Evolutionary conservation across 2,888 invertebrate genomes (phyloP).

Genomic region (Aelia acuminata): DNA sequence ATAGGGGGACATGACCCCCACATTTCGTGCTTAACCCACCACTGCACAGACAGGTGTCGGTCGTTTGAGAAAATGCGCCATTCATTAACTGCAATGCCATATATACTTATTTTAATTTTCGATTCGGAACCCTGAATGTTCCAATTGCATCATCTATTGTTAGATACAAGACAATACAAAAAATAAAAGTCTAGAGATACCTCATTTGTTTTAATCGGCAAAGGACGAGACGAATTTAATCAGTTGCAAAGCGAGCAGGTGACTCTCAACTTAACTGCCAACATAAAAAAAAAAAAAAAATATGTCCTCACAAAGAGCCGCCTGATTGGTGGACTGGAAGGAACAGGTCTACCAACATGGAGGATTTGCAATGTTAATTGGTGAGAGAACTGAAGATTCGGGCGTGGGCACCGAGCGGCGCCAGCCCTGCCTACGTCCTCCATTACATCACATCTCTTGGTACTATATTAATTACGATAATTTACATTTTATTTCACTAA

Average conservation of each 20-base stretch:
- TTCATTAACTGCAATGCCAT: no score
- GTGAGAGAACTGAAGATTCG: background rate
- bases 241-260: background rate
- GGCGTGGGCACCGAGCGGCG: background rate
- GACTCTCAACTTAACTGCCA: background rate
- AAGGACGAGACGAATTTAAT: background rate
- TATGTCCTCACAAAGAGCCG: background rate
- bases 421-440: background rate
- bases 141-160: no score
- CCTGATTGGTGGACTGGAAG: background rate
- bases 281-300: no score
- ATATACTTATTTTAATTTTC: no score
- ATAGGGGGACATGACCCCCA: no score
- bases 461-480: constrained; percentile 16
- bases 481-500: constrained; percentile 26
- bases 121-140: no score
- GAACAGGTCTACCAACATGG: background rate
- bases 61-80: no score
- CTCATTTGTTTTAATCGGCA: background rate
- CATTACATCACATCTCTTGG: constrained; percentile 7
- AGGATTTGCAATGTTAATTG: constrained; percentile 21
- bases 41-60: no score
- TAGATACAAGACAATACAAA: no score
- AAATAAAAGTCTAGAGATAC: background rate
- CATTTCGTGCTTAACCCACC: no score